A percentile compares a stretch with the other conserved stretches of the same genome.
Evolutionary conservation across 2,113 vertebrate genomes (phyloP).

Genomic region (Scomber japonicus): DNA sequence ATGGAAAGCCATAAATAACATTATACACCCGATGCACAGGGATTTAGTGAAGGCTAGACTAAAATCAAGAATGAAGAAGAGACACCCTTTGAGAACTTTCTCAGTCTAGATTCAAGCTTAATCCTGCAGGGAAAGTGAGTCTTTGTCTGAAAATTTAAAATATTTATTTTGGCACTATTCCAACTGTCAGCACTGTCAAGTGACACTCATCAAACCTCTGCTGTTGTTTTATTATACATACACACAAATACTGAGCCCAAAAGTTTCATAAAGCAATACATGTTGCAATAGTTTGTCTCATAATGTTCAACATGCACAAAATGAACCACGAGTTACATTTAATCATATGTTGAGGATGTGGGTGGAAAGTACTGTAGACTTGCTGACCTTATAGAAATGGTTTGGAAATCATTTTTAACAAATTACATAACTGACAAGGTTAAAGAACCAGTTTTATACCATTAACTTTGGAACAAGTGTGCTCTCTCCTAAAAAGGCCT

Average conservation of each 20-base stretch:
- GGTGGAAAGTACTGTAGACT: not conserved
- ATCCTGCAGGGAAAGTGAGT: too few relatives aligned
- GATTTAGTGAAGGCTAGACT: too few relatives aligned
- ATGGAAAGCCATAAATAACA: too few relatives aligned
- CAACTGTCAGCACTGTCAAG: too few relatives aligned
- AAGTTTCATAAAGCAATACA: not conserved
- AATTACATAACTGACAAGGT: constrained; percentile 7
- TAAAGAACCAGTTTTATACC: constrained; percentile 44
- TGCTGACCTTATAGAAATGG: constrained; percentile 40
- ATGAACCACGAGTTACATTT: not conserved
- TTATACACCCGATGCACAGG: not conserved
- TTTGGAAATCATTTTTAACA: constrained; percentile 32
- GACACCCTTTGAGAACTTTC: too few relatives aligned
- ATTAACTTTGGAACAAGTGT: not conserved
- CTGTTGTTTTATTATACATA: too few relatives aligned
- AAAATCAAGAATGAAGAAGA: too few relatives aligned
- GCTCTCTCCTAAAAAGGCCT: constrained; percentile 3
- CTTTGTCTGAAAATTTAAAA: too few relatives aligned
- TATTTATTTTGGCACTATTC: too few relatives aligned
- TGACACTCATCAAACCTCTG: too few relatives aligned
- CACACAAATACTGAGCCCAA: too few relatives aligned
- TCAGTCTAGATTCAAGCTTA: too few relatives aligned
- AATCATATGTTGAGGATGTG: not conserved
- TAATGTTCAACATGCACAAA: not conserved
- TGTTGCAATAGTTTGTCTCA: not conserved